phyloP scores from a whole-genome alignment of 2,888 invertebrate species.

The Polia nebulosa region DNA sequence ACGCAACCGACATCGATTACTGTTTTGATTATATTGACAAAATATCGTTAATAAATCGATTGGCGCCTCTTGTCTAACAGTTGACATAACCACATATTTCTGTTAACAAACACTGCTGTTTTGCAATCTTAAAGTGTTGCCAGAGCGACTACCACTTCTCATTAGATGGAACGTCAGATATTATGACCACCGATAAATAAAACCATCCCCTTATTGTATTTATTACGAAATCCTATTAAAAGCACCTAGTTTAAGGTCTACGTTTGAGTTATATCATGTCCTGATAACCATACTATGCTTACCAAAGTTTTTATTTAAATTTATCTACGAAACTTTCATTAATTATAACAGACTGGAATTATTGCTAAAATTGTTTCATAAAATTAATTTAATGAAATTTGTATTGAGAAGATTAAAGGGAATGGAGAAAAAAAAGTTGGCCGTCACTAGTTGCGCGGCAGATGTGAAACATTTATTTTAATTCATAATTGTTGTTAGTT shows the following conservation, averaged over 20 bases:
- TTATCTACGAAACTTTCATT: neutral
- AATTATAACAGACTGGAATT: neutral
- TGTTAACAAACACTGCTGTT: neutral
- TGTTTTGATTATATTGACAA: no score
- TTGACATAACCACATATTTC: neutral
- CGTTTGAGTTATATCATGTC: constrained; percentile 9
- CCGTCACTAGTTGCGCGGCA: no score
- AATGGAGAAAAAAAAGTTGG: no score
- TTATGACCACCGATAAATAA: no score
- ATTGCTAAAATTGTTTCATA: no score
- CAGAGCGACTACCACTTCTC: neutral
- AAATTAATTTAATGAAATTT: neutral
- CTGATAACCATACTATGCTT: constrained; percentile 4
- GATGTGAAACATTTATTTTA: no score
- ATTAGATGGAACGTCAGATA: neutral
- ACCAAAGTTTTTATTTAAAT: neutral
- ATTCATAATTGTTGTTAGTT: no score
- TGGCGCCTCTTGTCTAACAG: neutral
- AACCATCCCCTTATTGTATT: neutral
- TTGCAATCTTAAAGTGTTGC: neutral
- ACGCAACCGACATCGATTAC: neutral
- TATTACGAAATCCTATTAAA: neutral
- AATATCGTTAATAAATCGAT: no score
- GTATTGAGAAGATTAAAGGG: no score
- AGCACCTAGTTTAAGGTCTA: neutral